A percentile compares a stretch with the other conserved stretches of the same genome.
These are phyloP conservation scores for Epizoanthus scotinus DNA, from an alignment of 92 coral and sea anemone species.

Conservation along the genomic window DNA sequence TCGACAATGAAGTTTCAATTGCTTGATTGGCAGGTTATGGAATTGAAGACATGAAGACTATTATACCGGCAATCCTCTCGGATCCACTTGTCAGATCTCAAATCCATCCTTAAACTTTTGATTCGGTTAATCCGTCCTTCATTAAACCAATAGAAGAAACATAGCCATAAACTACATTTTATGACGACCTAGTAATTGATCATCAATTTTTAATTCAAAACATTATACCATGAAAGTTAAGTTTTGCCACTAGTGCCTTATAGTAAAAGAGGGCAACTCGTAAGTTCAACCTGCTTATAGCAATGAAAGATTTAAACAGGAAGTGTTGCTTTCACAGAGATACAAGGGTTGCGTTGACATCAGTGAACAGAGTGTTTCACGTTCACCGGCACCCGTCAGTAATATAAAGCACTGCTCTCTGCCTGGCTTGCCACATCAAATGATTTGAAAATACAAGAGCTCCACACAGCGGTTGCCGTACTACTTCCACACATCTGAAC, in stretches of 20 bases:
- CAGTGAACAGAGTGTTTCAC: too few relatives aligned
- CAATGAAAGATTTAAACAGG: not conserved
- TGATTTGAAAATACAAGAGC: not conserved
- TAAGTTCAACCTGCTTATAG: too few relatives aligned
- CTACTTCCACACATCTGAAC: not conserved
- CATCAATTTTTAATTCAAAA: not conserved
- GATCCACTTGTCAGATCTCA: not conserved
- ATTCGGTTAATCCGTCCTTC: not conserved
- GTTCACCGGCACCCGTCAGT: too few relatives aligned
- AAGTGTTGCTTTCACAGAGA: not conserved
- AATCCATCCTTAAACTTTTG: not conserved
- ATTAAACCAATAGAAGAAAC: not conserved
- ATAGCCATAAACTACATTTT: not conserved
- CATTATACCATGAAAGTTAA: not conserved
- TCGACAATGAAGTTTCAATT: not conserved
- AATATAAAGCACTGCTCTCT: too few relatives aligned
- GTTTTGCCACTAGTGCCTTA: too few relatives aligned
- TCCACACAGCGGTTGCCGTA: not conserved
- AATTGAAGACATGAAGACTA: not conserved
- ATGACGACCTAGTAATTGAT: not conserved
- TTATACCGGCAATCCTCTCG: not conserved
- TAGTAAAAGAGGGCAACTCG: too few relatives aligned
- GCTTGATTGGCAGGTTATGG: conserved; percentile 22
- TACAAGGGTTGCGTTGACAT: not conserved
- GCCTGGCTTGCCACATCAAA: not conserved